Conservation (phyloP, 2,797 vertebrate species). For the Pelobates cultripes region DNA sequence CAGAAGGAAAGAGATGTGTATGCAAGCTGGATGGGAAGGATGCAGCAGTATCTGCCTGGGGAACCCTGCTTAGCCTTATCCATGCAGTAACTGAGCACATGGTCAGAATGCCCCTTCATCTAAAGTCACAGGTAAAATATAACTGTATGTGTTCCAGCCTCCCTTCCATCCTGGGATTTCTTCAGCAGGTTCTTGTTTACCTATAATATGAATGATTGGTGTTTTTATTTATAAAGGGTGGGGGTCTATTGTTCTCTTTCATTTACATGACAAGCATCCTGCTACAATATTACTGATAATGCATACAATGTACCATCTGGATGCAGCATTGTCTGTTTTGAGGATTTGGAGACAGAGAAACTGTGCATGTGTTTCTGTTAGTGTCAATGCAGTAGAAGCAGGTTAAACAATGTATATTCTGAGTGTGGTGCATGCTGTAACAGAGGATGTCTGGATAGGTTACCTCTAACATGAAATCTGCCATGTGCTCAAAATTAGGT, state of each 20-base stretch:
- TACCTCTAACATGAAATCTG: no score
- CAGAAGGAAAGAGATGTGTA: slow-evolving; percentile 34
- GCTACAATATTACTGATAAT: no score
- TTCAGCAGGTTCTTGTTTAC: neutral
- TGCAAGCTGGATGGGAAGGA: slow-evolving; percentile 42
- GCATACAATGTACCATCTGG: no score
- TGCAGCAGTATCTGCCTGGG: slow-evolving; percentile 37
- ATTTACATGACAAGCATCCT: neutral
- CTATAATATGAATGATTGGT: no score
- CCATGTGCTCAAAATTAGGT: no score
- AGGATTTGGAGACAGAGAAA: no score
- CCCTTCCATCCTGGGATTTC: neutral
- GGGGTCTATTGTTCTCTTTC: neutral
- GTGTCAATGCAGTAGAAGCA: no score
- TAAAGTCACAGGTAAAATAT: slow-evolving; percentile 60
- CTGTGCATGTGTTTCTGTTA: no score
- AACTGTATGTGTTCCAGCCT: neutral
- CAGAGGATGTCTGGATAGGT: no score
- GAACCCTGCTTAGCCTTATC: slow-evolving; percentile 21
- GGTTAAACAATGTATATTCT: no score
- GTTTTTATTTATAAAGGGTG: neutral
- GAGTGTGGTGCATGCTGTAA: no score
- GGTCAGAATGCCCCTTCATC: slow-evolving; percentile 58
- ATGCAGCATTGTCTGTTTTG: no score
- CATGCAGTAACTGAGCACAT: slow-evolving; percentile 32